Conservation (phyloP, 1,140 invertebrate genomes). For the Diorhabda sublineata region DNA sequence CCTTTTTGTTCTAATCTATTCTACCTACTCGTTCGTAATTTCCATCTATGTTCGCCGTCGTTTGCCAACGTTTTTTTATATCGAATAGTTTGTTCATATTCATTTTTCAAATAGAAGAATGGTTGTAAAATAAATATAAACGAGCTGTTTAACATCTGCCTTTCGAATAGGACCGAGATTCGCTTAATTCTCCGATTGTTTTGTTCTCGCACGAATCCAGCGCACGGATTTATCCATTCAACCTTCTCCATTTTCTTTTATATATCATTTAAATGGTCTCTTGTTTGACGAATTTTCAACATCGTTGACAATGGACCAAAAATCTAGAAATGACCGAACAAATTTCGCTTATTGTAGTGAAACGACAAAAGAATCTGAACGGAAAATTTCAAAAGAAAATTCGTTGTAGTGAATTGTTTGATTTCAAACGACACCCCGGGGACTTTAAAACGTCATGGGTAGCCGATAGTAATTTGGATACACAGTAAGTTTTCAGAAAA, state of each 20-base stretch:
- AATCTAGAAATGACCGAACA: not conserved
- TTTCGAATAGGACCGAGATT: too few species aligned
- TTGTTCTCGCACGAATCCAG: not conserved
- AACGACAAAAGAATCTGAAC: not conserved
- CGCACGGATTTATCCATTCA: not conserved
- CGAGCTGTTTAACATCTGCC: too few species aligned
- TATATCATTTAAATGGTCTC: not conserved
- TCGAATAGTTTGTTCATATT: too few species aligned
- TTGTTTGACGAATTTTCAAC: not conserved
- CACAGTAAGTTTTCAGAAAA: too few species aligned
- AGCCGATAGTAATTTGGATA: not conserved
- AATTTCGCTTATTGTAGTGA: not conserved
- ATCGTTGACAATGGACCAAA: not conserved
- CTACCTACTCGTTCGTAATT: too few species aligned
- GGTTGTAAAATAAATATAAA: too few species aligned
- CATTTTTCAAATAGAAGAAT: too few species aligned
- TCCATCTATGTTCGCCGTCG: too few species aligned
- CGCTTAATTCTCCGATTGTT: too few species aligned
- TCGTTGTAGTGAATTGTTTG: not conserved
- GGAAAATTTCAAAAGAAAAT: not conserved
- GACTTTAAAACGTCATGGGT: too few species aligned
- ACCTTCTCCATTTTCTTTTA: not conserved
- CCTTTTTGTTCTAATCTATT: too few species aligned
- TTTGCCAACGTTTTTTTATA: too few species aligned
- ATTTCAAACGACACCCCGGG: not conserved